Percentiles rank a stretch among this genome's conserved stretches.
phyloP scores from a whole-genome alignment of 2,888 invertebrate species.

The Tetranychus piercei region DNA sequence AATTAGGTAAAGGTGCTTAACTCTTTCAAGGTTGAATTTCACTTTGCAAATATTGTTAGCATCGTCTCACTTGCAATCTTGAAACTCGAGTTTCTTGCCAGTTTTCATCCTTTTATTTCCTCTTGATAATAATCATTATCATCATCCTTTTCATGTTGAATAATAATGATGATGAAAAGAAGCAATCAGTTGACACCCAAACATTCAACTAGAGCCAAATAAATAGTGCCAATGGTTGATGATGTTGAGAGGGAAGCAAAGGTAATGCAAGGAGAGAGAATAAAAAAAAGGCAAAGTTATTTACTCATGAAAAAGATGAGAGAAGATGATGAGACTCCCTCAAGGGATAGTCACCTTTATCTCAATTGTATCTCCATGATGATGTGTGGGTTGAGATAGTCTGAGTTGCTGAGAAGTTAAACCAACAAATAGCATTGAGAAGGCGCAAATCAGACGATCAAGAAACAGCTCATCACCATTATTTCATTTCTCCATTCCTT shows the following conservation, averaged over 20 bases:
- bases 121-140: not conserved
- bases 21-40: too few relatives aligned
- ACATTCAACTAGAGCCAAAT: not conserved
- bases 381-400: not conserved
- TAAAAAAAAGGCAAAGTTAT: not conserved
- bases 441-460: not conserved
- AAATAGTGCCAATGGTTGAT: not conserved
- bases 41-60: too few relatives aligned
- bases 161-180: too few relatives aligned
- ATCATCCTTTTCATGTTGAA: not conserved
- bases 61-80: too few relatives aligned
- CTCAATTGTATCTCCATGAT: not conserved
- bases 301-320: not conserved
- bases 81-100: too few relatives aligned
- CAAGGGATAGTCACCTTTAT: not conserved
- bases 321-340: not conserved
- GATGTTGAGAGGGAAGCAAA: not conserved
- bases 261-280: not conserved
- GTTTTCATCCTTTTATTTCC: not conserved
- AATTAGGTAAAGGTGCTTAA: too few relatives aligned
- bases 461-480: not conserved
- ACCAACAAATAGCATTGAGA: not conserved
- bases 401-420: not conserved
- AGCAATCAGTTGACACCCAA: not conserved
- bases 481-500: not conserved